Evolutionary conservation across 2,797 vertebrate species (phyloP), one percentile per base, ranked within the genome.

Genomic region (Sebastes jordani): DNA sequence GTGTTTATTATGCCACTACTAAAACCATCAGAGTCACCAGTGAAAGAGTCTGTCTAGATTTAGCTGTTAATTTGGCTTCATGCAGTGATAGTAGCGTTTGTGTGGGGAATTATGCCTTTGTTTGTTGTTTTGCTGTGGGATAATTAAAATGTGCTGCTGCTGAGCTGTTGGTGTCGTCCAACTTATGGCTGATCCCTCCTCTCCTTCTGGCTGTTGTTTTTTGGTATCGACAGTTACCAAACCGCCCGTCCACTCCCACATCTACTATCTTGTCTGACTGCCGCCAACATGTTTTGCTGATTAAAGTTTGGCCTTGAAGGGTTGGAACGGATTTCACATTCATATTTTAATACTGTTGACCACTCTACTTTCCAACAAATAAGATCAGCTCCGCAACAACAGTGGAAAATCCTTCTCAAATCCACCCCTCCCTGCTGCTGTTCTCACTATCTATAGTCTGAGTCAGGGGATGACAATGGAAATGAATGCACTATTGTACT

Each of bases 261-360:
- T 67, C 60, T 36, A 11, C 56, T 85, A 52, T 85, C 72, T 74
- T 82, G 60, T 90, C 74, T 74, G 62, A 74, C 74, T 63, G 60
- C 79, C 71, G 83, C 69, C 49, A 65, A 87, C 86, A 80, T 89
- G 76, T 78, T 90, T 84, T 70, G 68, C 86, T 88, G 89, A 93
- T 93, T 91, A 91, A 88, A 90, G 73, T 84, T 91, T 79, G 76
- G 81, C 86, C 62, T 88, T 71, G 49, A 78, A 83, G 74, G 71
- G 22, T 70, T 78, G 27, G 63, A 76, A 87, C 30, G 56, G 87
- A 84, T 90, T 90, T 87, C 32, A 59, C 84, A 86, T 92, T 82
- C 88, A 91, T 92, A 92, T 93, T 93, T 91, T 76, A 92, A 90
- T 87, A 78, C 75, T 58, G 66, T 82, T 88, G 83, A 91, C 88